Evolutionary conservation across 2,113 vertebrate genomes (phyloP), one percentile per base, ranked within the genome.

Genomic region (Hoplias malabaricus): DNA sequence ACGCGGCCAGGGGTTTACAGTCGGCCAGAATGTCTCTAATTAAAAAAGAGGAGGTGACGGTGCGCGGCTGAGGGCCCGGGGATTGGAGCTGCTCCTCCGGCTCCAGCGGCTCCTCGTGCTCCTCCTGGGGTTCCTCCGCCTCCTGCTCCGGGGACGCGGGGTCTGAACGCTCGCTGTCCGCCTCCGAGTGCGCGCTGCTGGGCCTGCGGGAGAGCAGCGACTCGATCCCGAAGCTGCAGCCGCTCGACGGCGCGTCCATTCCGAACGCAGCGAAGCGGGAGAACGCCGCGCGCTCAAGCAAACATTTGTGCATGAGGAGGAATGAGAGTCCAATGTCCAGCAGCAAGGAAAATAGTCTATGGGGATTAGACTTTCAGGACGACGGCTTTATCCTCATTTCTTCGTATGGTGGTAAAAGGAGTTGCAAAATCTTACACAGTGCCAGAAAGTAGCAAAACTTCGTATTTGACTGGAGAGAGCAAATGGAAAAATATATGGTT

Each of bases 21-120:
- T 96, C 97, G 19, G 94, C 93, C 40, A 98, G 87, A 38, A 98
- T 97, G 88, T 98, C 96, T 88, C 95, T 93, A 90, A 98, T 98
- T 46, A 98, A 86, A 85, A 98, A 98, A 67, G 96, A 98, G 48
- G 96, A 95, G 79, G 93, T 92, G 88, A 92, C 92, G 2, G 93
- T 92, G 78, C 95, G 90, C 67, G 93, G 94, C 85, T 94, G 94
- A 16, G 92, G 94, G 50, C 91, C 87, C 16, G 92, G 92, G 19
- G 91, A 88, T n/a, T n/a, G n/a, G n/a, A n/a, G n/a, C n/a, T n/a
- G n/a, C n/a, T n/a, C n/a, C n/a, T 94, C 93, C 75, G 91, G 87
- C 42, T 87, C 84, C 63, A 80, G 56, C 33, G 75, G 25, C n/a
- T 75, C 76, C 73, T 73, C 75, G 31, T 73, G 83, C 38, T 85